Evolutionary conservation across 1,140 invertebrate genomes (phyloP).

Genomic region (Carposina sasakii): DNA sequence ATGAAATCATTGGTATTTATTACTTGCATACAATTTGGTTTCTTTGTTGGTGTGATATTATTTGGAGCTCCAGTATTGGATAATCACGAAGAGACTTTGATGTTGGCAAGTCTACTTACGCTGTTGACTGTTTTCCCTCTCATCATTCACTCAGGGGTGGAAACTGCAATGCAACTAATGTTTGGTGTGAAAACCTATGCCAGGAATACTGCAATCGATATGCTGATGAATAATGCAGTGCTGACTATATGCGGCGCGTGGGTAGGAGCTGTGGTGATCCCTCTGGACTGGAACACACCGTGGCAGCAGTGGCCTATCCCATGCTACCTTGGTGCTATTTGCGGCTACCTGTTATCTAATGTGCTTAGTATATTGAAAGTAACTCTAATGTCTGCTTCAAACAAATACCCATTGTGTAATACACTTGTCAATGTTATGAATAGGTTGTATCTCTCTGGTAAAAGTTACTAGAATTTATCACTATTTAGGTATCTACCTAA

Average conservation of each 20-base stretch:
- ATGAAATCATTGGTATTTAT: conserved; percentile 46
- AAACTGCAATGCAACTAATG: conserved; percentile 72
- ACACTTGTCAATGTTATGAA: conserved; percentile 49
- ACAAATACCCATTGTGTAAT: conserved; percentile 48
- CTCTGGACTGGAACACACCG: conserved; percentile 92
- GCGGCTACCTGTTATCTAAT: conserved; percentile 76
- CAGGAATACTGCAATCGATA: conserved; percentile 71
- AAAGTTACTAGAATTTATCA: too few relatives aligned
- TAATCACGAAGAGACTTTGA: conserved; percentile 80
- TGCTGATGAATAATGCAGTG: conserved; percentile 75
- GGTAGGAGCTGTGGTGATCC: conserved; percentile 89
- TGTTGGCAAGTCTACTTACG: conserved; percentile 79
- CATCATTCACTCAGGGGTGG: conserved; percentile 75
- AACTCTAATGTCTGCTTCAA: conserved; percentile 39
- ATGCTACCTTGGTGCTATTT: conserved; percentile 79
- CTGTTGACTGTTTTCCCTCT: conserved; percentile 79
- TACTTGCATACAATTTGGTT: conserved; percentile 59
- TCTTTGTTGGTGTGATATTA: conserved; percentile 78
- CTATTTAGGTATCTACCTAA: too few relatives aligned
- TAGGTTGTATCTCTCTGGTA: too few relatives aligned
- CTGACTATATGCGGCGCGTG: conserved; percentile 86
- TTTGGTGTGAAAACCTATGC: conserved; percentile 66
- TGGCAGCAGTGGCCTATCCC: conserved; percentile 92
- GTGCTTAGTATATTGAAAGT: conserved; percentile 69
- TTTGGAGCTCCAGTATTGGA: conserved; percentile 82